These are phyloP conservation scores for Paragorgia papillata DNA, from an alignment of 92 coral and sea anemone species.

Conservation along the genomic window DNA sequence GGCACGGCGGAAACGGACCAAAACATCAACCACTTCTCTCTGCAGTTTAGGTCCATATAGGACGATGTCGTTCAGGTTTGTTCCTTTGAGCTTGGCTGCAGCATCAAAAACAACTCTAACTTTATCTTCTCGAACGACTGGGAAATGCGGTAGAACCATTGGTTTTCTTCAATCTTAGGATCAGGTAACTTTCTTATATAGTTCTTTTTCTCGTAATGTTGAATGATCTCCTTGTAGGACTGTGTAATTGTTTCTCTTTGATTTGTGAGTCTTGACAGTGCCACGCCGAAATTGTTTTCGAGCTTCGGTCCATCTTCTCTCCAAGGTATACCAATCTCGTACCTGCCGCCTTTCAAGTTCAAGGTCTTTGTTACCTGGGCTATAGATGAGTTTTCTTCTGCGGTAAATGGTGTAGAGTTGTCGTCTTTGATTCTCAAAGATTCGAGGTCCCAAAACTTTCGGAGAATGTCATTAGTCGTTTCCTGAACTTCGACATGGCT, in stretches of 20 bases:
- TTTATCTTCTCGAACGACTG: constrained; percentile 45
- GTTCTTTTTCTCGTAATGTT: constrained; percentile 45
- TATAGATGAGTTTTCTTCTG: constrained; percentile 29
- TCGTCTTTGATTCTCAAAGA: constrained; percentile 44
- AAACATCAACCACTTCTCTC: constrained; percentile 38
- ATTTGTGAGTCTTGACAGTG: constrained; percentile 30
- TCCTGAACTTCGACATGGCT: constrained; percentile 5
- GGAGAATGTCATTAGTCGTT: constrained; percentile 33
- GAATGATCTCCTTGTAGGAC: constrained; percentile 33
- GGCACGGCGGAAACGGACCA: constrained; percentile 45
- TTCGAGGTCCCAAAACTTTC: constrained; percentile 52
- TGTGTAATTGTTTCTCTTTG: constrained; percentile 35
- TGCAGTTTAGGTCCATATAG: constrained; percentile 54
- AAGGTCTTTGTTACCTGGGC: constrained; percentile 21
- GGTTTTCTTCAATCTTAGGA: background rate
- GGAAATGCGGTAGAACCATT: constrained; percentile 52
- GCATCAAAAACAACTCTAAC: constrained; percentile 54
- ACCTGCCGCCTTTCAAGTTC: constrained; percentile 17
- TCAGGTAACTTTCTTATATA: constrained; percentile 42
- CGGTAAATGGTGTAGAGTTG: background rate
- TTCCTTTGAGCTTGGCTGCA: constrained; percentile 33
- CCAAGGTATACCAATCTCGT: constrained; percentile 43
- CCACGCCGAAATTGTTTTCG: constrained; percentile 45
- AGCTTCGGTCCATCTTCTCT: constrained; percentile 46
- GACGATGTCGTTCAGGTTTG: constrained; percentile 47